Conservation (phyloP, 2,113 vertebrate species). For the Cynoglossus semilaevis region DNA sequence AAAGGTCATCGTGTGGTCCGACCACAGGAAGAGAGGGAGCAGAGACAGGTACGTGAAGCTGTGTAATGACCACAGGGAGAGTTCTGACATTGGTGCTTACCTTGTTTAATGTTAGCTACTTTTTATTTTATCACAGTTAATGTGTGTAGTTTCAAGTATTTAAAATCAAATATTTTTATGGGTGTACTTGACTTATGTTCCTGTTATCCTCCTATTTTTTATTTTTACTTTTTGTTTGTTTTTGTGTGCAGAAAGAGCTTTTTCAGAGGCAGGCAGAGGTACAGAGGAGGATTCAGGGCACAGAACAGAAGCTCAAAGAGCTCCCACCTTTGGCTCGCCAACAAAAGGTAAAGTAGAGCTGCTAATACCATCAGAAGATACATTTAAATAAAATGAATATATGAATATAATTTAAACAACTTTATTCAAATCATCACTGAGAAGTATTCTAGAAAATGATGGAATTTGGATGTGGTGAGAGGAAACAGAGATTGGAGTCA, state of each 20-base stretch:
- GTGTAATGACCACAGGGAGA: not conserved
- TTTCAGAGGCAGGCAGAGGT: constrained; percentile 57
- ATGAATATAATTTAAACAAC: too few relatives aligned
- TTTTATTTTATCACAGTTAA: not conserved
- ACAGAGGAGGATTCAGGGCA: constrained; percentile 60
- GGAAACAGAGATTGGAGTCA: too few relatives aligned
- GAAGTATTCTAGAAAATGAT: too few relatives aligned
- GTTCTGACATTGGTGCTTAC: not conserved
- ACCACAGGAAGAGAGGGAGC: constrained; percentile 55
- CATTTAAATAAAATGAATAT: too few relatives aligned
- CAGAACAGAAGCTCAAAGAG: constrained; percentile 52
- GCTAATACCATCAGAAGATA: too few relatives aligned
- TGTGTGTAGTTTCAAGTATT: not conserved
- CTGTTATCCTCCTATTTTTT: too few relatives aligned
- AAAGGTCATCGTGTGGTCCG: constrained; percentile 63
- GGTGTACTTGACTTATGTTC: constrained; percentile 13
- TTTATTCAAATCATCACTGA: too few relatives aligned
- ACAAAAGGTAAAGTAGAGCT: constrained; percentile 53
- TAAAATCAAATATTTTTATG: too few relatives aligned
- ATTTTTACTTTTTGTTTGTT: constrained; percentile 33
- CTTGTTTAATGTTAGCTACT: not conserved
- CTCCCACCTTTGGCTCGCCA: constrained; percentile 60
- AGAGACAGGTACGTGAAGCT: constrained; percentile 58
- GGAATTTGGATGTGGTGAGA: too few relatives aligned
- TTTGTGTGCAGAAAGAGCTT: constrained; percentile 55